Conservation (phyloP, 2,888 invertebrate genomes). For the Tenthredo scrophulariae region DNA sequence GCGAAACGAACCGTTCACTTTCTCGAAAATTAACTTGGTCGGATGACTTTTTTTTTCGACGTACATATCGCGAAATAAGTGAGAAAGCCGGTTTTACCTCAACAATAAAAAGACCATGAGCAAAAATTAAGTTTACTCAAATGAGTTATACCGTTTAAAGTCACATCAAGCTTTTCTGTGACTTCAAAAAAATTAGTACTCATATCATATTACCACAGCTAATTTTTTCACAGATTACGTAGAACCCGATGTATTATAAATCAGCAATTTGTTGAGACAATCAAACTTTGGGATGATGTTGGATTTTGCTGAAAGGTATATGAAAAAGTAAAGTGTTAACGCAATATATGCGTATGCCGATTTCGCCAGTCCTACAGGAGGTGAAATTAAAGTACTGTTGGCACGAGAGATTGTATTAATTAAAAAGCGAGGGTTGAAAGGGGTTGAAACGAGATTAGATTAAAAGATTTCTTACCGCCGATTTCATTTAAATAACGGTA, state of each 20-base stretch:
- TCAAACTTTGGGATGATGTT: neutral
- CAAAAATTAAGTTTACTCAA: neutral
- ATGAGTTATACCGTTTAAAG: neutral
- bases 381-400: conserved; percentile 8
- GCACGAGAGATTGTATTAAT: conserved; percentile 1
- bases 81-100: neutral
- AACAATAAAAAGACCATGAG: neutral
- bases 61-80: neutral
- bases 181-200: neutral
- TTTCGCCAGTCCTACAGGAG: neutral
- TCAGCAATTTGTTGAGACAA: neutral
- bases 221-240: neutral
- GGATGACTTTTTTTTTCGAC: neutral
- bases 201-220: too few relatives aligned
- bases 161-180: neutral
- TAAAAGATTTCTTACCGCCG: conserved; percentile 37
- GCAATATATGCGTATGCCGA: neutral
- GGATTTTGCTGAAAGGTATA: neutral
- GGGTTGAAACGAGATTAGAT: conserved; percentile 31
- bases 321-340: neutral
- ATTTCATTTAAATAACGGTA: conserved; percentile 21
- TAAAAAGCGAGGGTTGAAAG: neutral
- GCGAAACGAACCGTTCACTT: neutral
- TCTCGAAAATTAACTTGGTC: neutral
- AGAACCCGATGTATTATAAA: neutral